phyloP scores from a whole-genome alignment of 2,113 vertebrate genomes.

The Cyprinodon tularosa region DNA sequence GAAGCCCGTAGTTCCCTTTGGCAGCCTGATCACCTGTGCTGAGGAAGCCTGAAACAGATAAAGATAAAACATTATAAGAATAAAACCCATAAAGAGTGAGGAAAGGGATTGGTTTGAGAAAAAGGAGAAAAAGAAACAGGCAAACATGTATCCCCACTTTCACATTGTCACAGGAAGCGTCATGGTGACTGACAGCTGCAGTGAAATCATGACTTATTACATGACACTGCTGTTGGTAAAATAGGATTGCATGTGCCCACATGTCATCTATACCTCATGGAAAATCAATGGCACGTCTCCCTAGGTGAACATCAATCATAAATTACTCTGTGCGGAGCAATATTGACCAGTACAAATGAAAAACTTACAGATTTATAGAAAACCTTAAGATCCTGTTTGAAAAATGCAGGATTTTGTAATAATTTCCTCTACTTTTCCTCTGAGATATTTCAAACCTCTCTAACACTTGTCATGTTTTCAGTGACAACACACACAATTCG shows the following conservation, averaged over 20 bases:
- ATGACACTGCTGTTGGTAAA: slow-evolving; percentile 64
- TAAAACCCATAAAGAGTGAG: neutral
- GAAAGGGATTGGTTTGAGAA: neutral
- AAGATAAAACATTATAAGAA: slow-evolving; percentile 9
- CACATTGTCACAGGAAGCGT: slow-evolving; percentile 17
- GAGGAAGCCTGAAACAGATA: slow-evolving; percentile 87
- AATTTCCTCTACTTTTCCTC: slow-evolving; percentile 3
- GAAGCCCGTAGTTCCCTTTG: slow-evolving; percentile 97
- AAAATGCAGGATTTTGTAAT: slow-evolving; percentile 16
- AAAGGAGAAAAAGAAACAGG: slow-evolving; percentile 11
- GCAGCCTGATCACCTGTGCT: slow-evolving; percentile 98
- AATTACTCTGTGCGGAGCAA: slow-evolving; percentile 51
- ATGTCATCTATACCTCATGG: slow-evolving; percentile 70
- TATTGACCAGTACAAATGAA: slow-evolving; percentile 60
- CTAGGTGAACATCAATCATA: slow-evolving; percentile 66
- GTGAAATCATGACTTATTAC: slow-evolving; percentile 60
- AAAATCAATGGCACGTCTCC: slow-evolving; percentile 72
- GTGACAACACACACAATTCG: slow-evolving; percentile 29
- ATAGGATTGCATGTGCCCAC: slow-evolving; percentile 60
- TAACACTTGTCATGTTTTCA: slow-evolving; percentile 7
- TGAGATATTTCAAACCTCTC: slow-evolving; percentile 27
- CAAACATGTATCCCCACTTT: slow-evolving; percentile 10
- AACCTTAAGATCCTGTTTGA: slow-evolving; percentile 3
- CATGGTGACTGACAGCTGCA: slow-evolving; percentile 32
- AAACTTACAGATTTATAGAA: slow-evolving; percentile 48